Evolutionary conservation across 2,888 invertebrate genomes (phyloP), one percentile per base, ranked within the genome.

Genomic region (Seira sanloemensis): DNA sequence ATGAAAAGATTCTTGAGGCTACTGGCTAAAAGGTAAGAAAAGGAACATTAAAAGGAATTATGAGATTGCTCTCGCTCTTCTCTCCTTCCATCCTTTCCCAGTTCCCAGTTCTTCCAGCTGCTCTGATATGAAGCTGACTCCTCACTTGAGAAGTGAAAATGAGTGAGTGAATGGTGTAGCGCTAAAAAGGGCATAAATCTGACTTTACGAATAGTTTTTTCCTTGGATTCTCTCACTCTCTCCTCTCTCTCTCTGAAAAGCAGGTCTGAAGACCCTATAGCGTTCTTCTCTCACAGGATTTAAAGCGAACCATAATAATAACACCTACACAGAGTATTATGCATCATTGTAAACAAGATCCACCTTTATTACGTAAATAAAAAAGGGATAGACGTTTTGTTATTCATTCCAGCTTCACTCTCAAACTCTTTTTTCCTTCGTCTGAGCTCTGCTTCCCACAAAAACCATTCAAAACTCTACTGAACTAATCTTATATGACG

Each of bases 41-140:
- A 68, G 77, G 77, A 77, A 77, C 77, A 77, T 77, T 77, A 77
- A 77, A 77, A 68, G 77, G 77, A 77, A 77, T 77, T 77, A 77
- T 77, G 77, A 77, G 77, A 50, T 77, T 77, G 54, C 68, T 76
- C 76, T 67, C 76, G 37, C 27, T 58, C 74, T 50, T 58, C 62
- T 62, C 62, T 21, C 23, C 21, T 21, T 62, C 21, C 62, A 62
- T 62, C 21, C 21, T 62, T 12, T 62, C n/a, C n/a, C 50, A 37
- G 37, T 37, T 7, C 21, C 62, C 23, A 62, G 21, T 62, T 62
- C n/a, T n/a, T n/a, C 23, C 62, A 62, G 23, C 62, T 21, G 62
- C 62, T 62, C 23, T 62, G 9, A 62, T 62, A 62, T 62, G 23
- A 62, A 62, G 21, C 21, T 1, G n/a, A 62, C 62, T 62, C 21